Base-by-base conservation (phyloP, 2,797 vertebrate species). In the Cynopterus sphinx region DNA sequence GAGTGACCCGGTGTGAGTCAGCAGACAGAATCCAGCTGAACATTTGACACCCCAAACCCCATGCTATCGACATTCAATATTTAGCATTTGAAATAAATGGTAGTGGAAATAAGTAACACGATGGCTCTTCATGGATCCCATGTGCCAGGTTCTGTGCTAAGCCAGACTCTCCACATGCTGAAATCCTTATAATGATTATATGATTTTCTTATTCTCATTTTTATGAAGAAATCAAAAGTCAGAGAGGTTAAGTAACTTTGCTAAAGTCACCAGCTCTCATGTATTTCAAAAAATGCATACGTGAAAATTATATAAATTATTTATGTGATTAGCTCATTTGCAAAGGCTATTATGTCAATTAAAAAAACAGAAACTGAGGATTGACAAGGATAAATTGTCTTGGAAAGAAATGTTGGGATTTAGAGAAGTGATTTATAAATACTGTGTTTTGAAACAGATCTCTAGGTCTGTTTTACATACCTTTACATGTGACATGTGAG, bases 261-360 rank as follows among this genome's bases (percentile, higher is more conserved):
- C 15, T 51, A 67, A 85, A 19, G 21, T 43, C 31, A 55, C 49
- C n/a, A 78, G n/a, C 31, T 90, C 88, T 59, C 3, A 1, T 43
- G 9, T 85, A 24, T 85, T 71, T 57, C 79, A 92, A 92, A 87
- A 83, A 82, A 55, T 28, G n/a, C 90, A 70, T 81, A 61, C 1
- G 0, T 77, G 33, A 95, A 96, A 92, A 88, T 63, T 21, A 9
- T 12, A 63, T 85, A 70, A 41, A 57, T 86, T 61, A 55, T 83
- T 85, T 65, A 33, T 92, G 84, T 74, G 71, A 85, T 43, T 61
- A 88, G 26, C 43, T 90, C 63, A 68, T 85, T 91, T 68, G 26
- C 55, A 96, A 71, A 95, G 59, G 31, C 49, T 86, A 11, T 68
- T 57, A 9, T 39, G 28, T 88, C 71, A 89, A 96, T 86, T 57